Conservation (phyloP, 2,797 vertebrate species). For the Erithacus rubecula region DNA sequence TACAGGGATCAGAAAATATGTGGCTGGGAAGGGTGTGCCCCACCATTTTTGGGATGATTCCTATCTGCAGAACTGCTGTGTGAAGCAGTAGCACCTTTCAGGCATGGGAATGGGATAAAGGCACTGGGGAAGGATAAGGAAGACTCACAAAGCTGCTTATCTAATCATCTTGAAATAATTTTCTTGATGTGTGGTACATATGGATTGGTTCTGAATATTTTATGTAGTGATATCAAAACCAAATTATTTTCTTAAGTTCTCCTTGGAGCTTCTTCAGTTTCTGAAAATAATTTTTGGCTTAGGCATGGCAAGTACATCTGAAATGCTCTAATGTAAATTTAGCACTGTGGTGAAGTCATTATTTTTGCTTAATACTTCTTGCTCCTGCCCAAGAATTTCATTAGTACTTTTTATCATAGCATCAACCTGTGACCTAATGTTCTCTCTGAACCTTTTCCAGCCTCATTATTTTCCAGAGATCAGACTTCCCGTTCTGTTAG, state of each 20-base stretch:
- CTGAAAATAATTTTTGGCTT: not conserved
- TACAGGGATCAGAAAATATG: fast-evolving
- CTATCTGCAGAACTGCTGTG: not conserved
- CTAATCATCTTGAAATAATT: not conserved
- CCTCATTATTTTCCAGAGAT: not conserved
- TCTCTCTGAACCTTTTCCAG: not conserved
- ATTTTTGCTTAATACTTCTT: not conserved
- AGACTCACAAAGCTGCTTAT: not conserved
- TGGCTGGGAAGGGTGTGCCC: not conserved
- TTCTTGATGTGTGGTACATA: not conserved
- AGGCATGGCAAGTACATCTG: not conserved
- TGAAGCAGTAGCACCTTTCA: not conserved
- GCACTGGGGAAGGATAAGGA: not conserved
- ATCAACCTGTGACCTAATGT: not conserved
- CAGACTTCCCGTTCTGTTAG: not conserved
- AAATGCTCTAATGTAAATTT: not conserved
- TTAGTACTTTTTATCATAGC: not conserved
- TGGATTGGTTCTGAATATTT: not conserved
- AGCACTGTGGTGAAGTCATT: not conserved
- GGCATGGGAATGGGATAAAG: not conserved
- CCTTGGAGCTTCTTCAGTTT: not conserved
- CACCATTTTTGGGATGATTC: not conserved
- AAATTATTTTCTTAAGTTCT: not conserved
- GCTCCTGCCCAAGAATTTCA: not conserved
- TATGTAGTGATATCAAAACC: not conserved